These are phyloP conservation scores for Falco novaeseelandiae DNA, from an alignment of 2,797 vertebrate species.

Conservation along the genomic window DNA sequence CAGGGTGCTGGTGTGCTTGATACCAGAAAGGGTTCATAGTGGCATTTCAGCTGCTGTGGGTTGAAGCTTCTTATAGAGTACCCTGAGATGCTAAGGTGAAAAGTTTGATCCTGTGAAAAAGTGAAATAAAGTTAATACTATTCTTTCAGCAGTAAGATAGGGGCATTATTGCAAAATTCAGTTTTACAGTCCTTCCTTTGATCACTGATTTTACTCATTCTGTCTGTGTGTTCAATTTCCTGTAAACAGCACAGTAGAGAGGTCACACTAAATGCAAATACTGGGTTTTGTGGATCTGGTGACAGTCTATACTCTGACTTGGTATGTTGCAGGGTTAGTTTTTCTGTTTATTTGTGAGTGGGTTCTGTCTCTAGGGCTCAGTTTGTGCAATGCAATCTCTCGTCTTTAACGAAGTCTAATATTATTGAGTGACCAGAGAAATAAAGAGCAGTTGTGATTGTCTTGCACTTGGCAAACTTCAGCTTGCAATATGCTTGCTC, in stretches of 20 bases:
- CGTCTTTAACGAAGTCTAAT: constrained; percentile 23
- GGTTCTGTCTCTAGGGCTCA: background rate
- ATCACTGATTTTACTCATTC: background rate
- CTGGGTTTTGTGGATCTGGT: background rate
- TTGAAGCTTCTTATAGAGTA: background rate
- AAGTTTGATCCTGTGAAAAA: background rate
- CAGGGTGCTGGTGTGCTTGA: background rate
- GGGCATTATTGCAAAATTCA: background rate
- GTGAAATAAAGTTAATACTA: background rate
- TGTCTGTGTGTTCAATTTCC: background rate
- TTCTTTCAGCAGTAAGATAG: background rate
- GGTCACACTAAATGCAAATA: background rate
- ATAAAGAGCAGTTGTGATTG: constrained; percentile 41
- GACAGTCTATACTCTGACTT: background rate
- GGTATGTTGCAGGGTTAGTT: background rate
- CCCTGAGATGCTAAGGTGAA: background rate
- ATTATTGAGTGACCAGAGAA: constrained; percentile 35
- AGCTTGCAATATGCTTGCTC: background rate
- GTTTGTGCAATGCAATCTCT: constrained; percentile 2
- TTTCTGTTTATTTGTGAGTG: background rate
- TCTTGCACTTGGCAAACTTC: constrained; percentile 37
- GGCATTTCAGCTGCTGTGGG: background rate
- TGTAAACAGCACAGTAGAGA: background rate
- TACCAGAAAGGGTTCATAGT: background rate
- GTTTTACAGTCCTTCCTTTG: background rate